Base-by-base conservation (phyloP, 2,113 vertebrate species). In the Zingel zingel region DNA sequence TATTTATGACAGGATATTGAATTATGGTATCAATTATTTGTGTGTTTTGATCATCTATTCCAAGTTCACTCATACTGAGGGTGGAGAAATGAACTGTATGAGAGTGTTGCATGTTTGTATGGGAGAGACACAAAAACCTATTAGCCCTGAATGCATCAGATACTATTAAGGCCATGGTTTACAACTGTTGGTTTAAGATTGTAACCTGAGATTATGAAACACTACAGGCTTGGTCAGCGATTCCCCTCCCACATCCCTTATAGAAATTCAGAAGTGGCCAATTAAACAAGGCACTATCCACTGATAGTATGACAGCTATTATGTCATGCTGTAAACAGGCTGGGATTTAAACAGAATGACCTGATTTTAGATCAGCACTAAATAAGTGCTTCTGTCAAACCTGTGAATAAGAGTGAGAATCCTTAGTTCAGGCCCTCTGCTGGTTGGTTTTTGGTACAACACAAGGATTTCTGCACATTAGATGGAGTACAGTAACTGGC, bases 181-280 rank as follows among this genome's bases (percentile, higher is more conserved):
- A 90, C 88, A 91, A 87, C 88, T 88, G 89, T 76, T 89, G 85
- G 87, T 54, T 90, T 68, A 83, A 43, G 79, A 90, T 86, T 86
- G 86, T 87, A 92, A 92, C 81, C 77, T 89, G 89, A 91, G 92
- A 93, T 93, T 94, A 94, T 88, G 54, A 90, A 63, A 54, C 68
- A 2, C 76, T 21, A 19, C 51, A 67, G 75, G 83, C 78, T 74
- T 79, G 74, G 86, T 92, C 91, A 93, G 86, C 88, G 7, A 64
- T 89, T 77, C 58, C 54, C 72, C 64, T 9, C 10, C 16, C 64
- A 83, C 84, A 92, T 87, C 84, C 79, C 77, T 57, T 79, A 67
- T 8, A 59, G 77, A 82, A 67, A 74, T 74, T 74, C 67, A 73
- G 23, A 79, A 62, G 54, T 27, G 64, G 69, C 45, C 66, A 75